phyloP scores from a whole-genome alignment of 2,888 invertebrate genomes.

The Pachliopta kotzebuea region DNA sequence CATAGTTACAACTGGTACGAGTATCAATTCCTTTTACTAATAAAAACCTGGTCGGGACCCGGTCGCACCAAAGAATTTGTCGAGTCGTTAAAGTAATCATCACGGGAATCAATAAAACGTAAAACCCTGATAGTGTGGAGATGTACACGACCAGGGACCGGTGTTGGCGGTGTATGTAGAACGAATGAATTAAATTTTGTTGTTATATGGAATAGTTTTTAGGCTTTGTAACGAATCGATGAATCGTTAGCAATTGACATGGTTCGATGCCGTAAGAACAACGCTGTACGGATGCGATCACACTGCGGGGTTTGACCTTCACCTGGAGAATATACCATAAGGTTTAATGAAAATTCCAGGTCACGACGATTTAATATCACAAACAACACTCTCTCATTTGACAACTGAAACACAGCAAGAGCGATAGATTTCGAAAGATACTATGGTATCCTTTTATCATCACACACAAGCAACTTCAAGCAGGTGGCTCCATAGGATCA shows the following conservation, averaged over 20 bases:
- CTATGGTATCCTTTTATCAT: no score
- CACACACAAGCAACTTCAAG: no score
- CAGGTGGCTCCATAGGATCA: no score
- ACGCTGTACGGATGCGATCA: conserved; percentile 42
- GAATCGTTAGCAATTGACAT: conserved; percentile 63
- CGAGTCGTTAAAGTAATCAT: conserved; percentile 28
- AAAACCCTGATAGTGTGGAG: conserved; percentile 14
- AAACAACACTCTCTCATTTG: no score
- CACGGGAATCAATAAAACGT: conserved; percentile 25
- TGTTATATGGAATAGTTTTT: conserved; percentile 69
- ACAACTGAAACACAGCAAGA: no score
- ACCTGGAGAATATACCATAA: background rate
- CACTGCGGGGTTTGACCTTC: background rate
- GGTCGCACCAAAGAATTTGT: conserved; percentile 20
- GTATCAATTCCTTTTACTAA: conserved; percentile 3
- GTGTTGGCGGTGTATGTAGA: conserved; percentile 25
- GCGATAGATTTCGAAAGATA: no score
- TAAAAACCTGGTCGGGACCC: conserved; percentile 16
- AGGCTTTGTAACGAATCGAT: conserved; percentile 63
- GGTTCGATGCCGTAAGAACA: conserved; percentile 59
- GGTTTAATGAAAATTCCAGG: no score
- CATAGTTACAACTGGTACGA: background rate
- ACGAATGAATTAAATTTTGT: conserved; percentile 37
- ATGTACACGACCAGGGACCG: conserved; percentile 6
- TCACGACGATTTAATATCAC: no score